Evolutionary conservation across 2,888 invertebrate species (phyloP), one percentile per base, ranked within the genome.

Genomic region (Agriotes lineatus): DNA sequence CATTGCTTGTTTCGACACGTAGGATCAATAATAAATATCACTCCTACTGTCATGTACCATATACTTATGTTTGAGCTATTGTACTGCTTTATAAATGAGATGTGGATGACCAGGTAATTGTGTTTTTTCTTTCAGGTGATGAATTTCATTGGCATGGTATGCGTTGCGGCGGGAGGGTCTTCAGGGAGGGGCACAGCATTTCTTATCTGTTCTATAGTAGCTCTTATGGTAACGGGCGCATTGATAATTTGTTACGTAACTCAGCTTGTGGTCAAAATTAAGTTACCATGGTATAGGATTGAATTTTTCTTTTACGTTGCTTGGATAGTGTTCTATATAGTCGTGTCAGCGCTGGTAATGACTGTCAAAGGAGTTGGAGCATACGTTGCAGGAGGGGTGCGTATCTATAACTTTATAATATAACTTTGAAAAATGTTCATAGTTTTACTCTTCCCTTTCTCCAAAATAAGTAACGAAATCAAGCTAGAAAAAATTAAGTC

Each of bases 361-460:
- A 59, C 67, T 5, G 20, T 22, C 10, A 12, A 7, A 10, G n/a
- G n/a, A n/a, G 9, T 7, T 39, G 18, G 25, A 12, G 59, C 64
- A 18, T 75, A 77, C 52, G 69, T 75, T 12, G 76, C 74, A 5
- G 77, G 72, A 42, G 77, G 76, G 35, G 77, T 77, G 74, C 63
- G 75, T 56, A 56, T 39, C 10, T 2, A n/a, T n/a, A n/a, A n/a
- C n/a, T n/a, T n/a, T n/a, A n/a, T n/a, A n/a, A n/a, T n/a, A n/a
- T 14, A 45, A 45, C 5, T 44, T 14, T n/a, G n/a, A n/a, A n/a
- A n/a, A 39, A 39, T 39, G 4, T 39, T 14, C 14, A 4, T 39
- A 39, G 12, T 5, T 14, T 39, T 39, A n/a, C n/a, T n/a, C n/a
- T n/a, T n/a, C n/a, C n/a, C n/a, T n/a, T n/a, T n/a, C n/a, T n/a